phyloP scores from a whole-genome alignment of 2,113 vertebrate genomes.

The Mola mola region DNA sequence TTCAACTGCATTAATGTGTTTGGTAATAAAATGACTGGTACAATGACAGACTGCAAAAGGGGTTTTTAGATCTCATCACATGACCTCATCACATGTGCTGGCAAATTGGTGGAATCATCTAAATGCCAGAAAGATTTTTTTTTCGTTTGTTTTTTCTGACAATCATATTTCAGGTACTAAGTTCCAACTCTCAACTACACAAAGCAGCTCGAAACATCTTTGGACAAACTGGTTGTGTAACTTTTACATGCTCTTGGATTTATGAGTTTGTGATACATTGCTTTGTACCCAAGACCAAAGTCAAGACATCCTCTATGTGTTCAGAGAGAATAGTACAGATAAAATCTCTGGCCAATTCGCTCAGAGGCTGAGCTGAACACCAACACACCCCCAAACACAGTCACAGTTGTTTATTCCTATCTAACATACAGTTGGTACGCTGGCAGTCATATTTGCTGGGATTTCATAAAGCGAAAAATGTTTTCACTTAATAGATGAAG shows the following conservation, averaged over 20 bases:
- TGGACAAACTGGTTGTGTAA: constrained; percentile 21
- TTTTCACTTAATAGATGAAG: too few relatives aligned
- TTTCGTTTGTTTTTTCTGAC: too few relatives aligned
- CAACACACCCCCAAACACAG: not conserved
- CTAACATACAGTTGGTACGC: not conserved
- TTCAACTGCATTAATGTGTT: constrained; percentile 22
- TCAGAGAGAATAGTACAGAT: not conserved
- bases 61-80: constrained; percentile 23
- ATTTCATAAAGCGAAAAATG: too few relatives aligned
- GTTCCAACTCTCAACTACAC: constrained; percentile 32
- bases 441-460: too few relatives aligned
- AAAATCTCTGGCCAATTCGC: not conserved
- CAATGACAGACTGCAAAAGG: constrained; percentile 5
- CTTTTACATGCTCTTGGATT: constrained; percentile 10
- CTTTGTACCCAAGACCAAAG: constrained; percentile 39
- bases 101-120: constrained; percentile 1
- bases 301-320: constrained; percentile 19
- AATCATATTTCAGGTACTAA: constrained; percentile 2
- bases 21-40: constrained; percentile 19
- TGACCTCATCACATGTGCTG: not conserved
- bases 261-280: constrained; percentile 16
- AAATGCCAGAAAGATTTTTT: constrained; percentile 3
- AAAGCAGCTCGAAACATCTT: constrained; percentile 37
- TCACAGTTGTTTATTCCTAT: too few relatives aligned
- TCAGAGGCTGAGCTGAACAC: not conserved